These are phyloP conservation scores for Vespertilio murinus DNA, from an alignment of 2,797 vertebrate genomes.

Conservation along the genomic window DNA sequence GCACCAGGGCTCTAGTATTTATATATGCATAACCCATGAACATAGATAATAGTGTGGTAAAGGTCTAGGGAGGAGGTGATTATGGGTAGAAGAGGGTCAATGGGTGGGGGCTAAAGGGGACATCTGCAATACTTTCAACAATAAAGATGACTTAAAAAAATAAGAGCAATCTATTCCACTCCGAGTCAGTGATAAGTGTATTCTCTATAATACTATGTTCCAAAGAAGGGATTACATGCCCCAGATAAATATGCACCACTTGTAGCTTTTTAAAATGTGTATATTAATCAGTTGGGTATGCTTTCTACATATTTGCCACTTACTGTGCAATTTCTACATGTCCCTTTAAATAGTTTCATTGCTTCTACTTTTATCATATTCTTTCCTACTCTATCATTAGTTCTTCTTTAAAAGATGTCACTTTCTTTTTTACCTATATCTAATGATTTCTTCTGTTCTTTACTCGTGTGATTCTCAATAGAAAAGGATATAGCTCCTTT, in stretches of 20 bases:
- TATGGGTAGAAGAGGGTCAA: too few species aligned
- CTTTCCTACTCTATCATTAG: background rate
- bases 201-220: background rate
- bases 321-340: background rate
- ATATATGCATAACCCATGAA: too few species aligned
- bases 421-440: background rate
- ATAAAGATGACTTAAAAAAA: background rate
- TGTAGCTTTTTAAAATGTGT: background rate
- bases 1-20: too few species aligned
- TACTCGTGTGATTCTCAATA: slow-evolving; percentile 10
- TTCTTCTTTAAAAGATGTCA: background rate
- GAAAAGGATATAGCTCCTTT: background rate
- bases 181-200: background rate
- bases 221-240: background rate
- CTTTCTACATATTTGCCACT: background rate
- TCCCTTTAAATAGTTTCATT: background rate
- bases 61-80: too few species aligned
- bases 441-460: background rate
- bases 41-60: too few species aligned
- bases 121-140: too few species aligned
- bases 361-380: background rate
- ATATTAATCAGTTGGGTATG: background rate
- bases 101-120: too few species aligned
- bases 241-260: background rate
- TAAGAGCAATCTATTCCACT: background rate